Evolutionary conservation across 2,888 invertebrate genomes (phyloP).

Genomic region (Macrosoma leucophasiata): DNA sequence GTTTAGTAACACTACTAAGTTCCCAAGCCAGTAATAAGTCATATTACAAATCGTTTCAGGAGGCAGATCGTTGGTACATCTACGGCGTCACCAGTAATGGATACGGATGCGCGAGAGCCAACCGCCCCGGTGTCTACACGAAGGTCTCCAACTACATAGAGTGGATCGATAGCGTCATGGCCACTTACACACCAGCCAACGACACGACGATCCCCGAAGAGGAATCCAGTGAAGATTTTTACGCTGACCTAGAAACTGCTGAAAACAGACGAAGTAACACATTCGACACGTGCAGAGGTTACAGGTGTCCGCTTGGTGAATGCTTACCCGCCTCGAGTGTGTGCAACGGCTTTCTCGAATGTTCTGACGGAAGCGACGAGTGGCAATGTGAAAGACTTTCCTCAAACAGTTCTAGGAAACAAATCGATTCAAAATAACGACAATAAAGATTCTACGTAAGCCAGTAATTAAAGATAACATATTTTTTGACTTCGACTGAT

Average conservation of each 20-base stretch:
- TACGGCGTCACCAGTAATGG: constrained; percentile 87
- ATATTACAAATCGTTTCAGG: constrained; percentile 36
- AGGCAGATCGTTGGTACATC: constrained; percentile 67
- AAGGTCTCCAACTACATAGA: constrained; percentile 84
- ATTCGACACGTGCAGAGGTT: constrained; percentile 77
- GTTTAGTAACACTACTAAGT: no score
- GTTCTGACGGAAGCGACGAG: constrained; percentile 85
- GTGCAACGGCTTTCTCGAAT: constrained; percentile 87
- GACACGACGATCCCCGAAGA: constrained; percentile 34
- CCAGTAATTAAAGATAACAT: constrained; percentile 53
- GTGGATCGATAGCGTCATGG: constrained; percentile 80
- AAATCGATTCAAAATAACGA: constrained; percentile 50
- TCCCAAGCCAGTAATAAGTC: background rate
- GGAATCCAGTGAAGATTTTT: constrained; percentile 47
- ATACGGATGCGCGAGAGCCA: constrained; percentile 86
- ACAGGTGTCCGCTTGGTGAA: constrained; percentile 84
- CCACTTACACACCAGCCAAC: constrained; percentile 41
- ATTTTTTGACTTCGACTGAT: constrained; percentile 65
- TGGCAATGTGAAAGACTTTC: constrained; percentile 67
- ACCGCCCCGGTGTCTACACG: constrained; percentile 87
- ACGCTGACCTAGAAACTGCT: constrained; percentile 57
- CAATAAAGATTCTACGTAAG: constrained; percentile 38
- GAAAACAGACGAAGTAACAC: constrained; percentile 49
- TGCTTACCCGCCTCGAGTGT: constrained; percentile 81
- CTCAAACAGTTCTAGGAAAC: constrained; percentile 40